These are phyloP conservation scores for Kryptolebias ocellatus DNA, from an alignment of 2,797 vertebrate species.

Conservation along the genomic window DNA sequence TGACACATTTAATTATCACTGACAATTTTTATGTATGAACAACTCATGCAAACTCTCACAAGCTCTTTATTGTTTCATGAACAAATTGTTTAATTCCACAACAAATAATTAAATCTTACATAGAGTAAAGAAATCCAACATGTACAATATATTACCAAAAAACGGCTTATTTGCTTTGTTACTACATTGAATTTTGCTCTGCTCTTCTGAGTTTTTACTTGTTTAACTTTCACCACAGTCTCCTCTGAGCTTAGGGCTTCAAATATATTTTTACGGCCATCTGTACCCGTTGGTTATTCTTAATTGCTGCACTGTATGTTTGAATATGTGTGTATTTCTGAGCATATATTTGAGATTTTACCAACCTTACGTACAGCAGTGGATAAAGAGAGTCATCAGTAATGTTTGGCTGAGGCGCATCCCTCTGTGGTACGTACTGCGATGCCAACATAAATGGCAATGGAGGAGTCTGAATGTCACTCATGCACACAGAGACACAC, in stretches of 20 bases:
- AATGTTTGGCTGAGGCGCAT: constrained; percentile 64
- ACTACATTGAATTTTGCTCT: neutral
- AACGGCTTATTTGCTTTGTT: neutral
- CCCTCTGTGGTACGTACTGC: constrained; percentile 64
- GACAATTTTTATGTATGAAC: too few relatives aligned
- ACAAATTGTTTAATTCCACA: too few relatives aligned
- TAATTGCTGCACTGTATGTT: constrained; percentile 70
- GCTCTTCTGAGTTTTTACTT: constrained; percentile 54
- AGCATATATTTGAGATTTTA: constrained; percentile 56
- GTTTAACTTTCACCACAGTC: constrained; percentile 78
- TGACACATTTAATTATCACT: too few relatives aligned
- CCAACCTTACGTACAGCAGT: constrained; percentile 63
- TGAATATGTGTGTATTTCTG: constrained; percentile 38
- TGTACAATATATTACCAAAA: neutral
- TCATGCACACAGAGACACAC: constrained; percentile 68
- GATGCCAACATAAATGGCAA: constrained; percentile 78
- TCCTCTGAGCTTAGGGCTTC: constrained; percentile 77
- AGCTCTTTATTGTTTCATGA: too few relatives aligned
- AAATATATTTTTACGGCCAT: constrained; percentile 83
- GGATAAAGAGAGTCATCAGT: constrained; percentile 79
- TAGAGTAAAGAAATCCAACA: constrained; percentile 38
- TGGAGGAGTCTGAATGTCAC: constrained; percentile 76
- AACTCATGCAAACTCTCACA: too few relatives aligned
- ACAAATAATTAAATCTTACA: neutral
- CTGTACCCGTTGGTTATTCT: constrained; percentile 81